Evolutionary conservation across 1,140 invertebrate genomes (phyloP), one percentile per base, ranked within the genome.

Genomic region (Drosophila bocki): DNA sequence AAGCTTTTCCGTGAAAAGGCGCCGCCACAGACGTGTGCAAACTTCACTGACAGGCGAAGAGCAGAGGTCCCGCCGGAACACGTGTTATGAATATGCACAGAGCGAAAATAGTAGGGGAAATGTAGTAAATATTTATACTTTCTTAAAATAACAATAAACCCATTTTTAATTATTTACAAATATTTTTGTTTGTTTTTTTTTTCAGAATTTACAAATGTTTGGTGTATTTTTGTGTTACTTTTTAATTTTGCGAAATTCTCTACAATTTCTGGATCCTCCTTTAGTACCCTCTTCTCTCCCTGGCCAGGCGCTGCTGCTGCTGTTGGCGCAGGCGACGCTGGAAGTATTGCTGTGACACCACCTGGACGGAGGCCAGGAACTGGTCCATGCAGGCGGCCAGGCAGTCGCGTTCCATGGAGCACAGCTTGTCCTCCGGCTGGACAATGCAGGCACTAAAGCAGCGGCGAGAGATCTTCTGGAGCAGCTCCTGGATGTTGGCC

Each of bases 401-500:
- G 32, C 76, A 78, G 15, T 62, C 65, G 7, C 58, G 51, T n/a
- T 78, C 75, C 35, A 33, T 1, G 50, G 63, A 17, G 15, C 41
- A 42, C 29, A 78, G 33, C 44, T 45, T 45, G 5, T 35, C 7
- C 3, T 41, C 75, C 12, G 75, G 75, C n/a, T 39, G 3, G 6
- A 7, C 33, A 15, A 78, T 42, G 19, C 75, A 78, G 0, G 17
- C 39, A 0, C 42, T 41, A 45, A 78, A 78, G 39, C 75, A 78
- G 26, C 64, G 50, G 6, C 19, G 56, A 0, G 75, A 51, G 29
- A 78, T 78, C 45, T 78, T 78, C 26, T 61, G 50, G 3, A 78
- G 19, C 8, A 78, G 57, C 58, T 78, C 75, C 51, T 70, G 75
- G 22, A 78, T 57, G 42, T 78, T 78, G 64, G 75, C 75, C 75